Evolutionary conservation across 2,888 invertebrate species (phyloP).

Genomic region (Creontiades dilutus): DNA sequence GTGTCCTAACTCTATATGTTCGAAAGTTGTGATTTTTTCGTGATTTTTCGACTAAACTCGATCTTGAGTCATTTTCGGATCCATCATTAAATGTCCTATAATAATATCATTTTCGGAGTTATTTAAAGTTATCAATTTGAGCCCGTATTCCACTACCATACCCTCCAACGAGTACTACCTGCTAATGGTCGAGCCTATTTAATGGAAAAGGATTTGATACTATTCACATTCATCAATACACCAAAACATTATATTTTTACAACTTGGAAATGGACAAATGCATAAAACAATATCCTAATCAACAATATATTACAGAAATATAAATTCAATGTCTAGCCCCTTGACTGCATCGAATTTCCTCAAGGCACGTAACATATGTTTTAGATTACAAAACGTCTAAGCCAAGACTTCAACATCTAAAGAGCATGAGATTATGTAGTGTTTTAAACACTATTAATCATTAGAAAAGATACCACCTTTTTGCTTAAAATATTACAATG

Average conservation of each 20-base stretch:
- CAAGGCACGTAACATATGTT: slow-evolving; percentile 21
- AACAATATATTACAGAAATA: slow-evolving; percentile 6
- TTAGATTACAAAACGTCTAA: not conserved
- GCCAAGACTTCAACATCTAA: not conserved
- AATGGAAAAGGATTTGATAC: not conserved
- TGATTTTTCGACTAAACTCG: not conserved
- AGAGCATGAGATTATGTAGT: too few species aligned
- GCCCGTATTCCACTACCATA: too few species aligned
- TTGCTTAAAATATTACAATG: too few species aligned
- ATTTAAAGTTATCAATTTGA: too few species aligned
- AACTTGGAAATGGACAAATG: not conserved
- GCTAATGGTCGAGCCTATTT: too few species aligned
- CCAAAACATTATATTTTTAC: slow-evolving; percentile 9
- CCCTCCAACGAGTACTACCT: too few species aligned
- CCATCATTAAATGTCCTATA: too few species aligned
- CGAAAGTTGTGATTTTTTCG: slow-evolving; percentile 11
- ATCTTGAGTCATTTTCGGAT: not conserved
- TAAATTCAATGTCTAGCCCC: not conserved
- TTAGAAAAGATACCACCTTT: not conserved
- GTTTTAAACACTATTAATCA: not conserved
- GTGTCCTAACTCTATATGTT: slow-evolving; percentile 5
- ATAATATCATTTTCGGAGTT: too few species aligned
- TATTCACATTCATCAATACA: not conserved
- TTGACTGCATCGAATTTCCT: not conserved
- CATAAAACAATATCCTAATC: not conserved